Evolutionary conservation across 2,113 vertebrate genomes (phyloP), one percentile per base, ranked within the genome.

Genomic region (Mesitornis unicolor): DNA sequence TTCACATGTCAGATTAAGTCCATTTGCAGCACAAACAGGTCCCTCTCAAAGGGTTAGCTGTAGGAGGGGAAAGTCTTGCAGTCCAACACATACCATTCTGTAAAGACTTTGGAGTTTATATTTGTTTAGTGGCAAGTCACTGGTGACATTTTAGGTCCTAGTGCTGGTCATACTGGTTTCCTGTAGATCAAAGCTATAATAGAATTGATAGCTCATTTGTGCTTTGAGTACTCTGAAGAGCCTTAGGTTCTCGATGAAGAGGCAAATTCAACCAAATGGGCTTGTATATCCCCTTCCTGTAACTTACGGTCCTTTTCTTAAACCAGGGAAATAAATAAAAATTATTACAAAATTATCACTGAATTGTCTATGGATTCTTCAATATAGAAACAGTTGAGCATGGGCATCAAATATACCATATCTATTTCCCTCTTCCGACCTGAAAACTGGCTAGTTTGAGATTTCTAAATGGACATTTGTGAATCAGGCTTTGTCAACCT

Each of bases 1-100:
- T 64, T 43, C 43, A 33, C 7, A 11, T 3, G 2, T 14, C 76
- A 35, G 6, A 24, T 48, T 67, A 75, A 76, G 56, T n/a, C 13
- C 19, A 50, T 63, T 25, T n/a, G 5, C 35, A 57, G 14, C 35
- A 59, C 38, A 67, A 67, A 75, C 0, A 0, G 0, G 3, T 43
- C 29, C 40, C 9, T 38, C 26, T 83, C 33, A 43, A 25, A 54
- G 38, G 33, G 17, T 12, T 38, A 8, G 11, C 33, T 1, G 0
- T 7, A 31, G 47, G 14, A 81, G 5, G 3, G 12, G 15, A 35
- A 80, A 22, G 17, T 12, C 14, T n/a, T 74, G 29, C 24, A 84
- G 13, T 60, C 22, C 33, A 68, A 20, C 8, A 18, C 21, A 40
- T 11, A n/a, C 2, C 2, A 7, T n/a, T 65, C 29, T 53, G 6